Percentiles rank a stretch among this genome's conserved stretches.
These are phyloP conservation scores for Edolisoma coerulescens DNA, from an alignment of 2,113 vertebrate species.

Conservation along the genomic window DNA sequence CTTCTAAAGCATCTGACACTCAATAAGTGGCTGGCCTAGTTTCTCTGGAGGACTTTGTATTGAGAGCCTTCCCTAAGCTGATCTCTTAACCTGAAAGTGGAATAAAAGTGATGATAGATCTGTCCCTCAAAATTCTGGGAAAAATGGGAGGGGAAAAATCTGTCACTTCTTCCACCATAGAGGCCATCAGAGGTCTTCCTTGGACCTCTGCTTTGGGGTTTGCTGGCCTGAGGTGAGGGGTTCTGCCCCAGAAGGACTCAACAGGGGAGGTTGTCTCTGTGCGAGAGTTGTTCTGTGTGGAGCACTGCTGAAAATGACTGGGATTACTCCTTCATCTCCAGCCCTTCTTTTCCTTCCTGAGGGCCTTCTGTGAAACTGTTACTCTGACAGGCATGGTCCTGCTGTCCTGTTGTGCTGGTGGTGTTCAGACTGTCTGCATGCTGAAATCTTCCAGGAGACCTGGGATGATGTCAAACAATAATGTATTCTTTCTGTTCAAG, in stretches of 20 bases:
- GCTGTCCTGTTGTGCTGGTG: background rate
- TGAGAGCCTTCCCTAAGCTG: background rate
- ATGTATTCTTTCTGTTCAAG: conserved; percentile 28
- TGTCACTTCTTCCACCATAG: rapidly evolving
- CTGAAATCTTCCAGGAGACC: background rate
- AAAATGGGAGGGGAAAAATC: background rate
- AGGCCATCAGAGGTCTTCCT: background rate
- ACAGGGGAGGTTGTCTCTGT: background rate
- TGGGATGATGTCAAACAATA: conserved; percentile 14
- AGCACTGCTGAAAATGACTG: background rate
- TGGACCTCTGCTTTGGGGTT: background rate
- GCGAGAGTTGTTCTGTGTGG: background rate
- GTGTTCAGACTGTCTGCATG: background rate
- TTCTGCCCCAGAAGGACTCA: background rate
- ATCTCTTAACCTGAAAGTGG: background rate
- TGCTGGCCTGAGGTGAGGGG: background rate
- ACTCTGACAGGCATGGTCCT: background rate
- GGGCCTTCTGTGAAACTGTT: background rate
- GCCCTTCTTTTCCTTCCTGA: background rate
- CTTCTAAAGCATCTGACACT: background rate
- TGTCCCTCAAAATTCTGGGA: background rate
- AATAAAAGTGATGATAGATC: background rate
- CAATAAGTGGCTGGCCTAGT: background rate
- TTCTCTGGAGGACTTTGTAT: background rate
- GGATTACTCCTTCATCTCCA: background rate